Evolutionary conservation across 2,113 vertebrate genomes (phyloP), one percentile per base, ranked within the genome.

Genomic region (Alectura lathami): DNA sequence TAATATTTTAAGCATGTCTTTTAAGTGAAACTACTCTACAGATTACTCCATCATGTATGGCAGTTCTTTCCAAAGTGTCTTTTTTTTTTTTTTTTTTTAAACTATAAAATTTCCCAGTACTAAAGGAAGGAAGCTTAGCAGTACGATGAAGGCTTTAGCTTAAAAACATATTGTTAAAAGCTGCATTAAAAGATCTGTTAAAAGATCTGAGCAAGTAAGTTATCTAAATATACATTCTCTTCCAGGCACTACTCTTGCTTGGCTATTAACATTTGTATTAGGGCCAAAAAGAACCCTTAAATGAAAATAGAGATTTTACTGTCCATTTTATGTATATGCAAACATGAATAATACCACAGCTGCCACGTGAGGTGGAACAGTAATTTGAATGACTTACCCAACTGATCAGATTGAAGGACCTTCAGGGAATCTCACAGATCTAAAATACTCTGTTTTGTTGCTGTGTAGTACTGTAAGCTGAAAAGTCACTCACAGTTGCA

Each of bases 11-110:
- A 57, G n/a, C 32, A 57, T 56, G 30, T 56, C 30, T 32, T 56
- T 32, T 90, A 94, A 76, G 16, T 62, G 76, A 92, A 95, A 93
- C 24, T 50, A 9, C n/a, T 76, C 89, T 67, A 59, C 17, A 86
- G 80, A 94, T 43, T 54, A 59, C 9, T 90, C 77, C 63, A 36
- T 12, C 6, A 24, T 30, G 34, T 38, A 56, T 8, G 57, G 51
- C 45, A 80, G 50, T 15, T 29, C 32, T 90, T 66, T 53, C 48
- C 74, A 91, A 88, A 95, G 50, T 63, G 70, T 42, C 15, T 64
- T 94, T 80, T n/a, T n/a, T n/a, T n/a, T n/a, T n/a, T n/a, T n/a
- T n/a, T n/a, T n/a, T n/a, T n/a, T n/a, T n/a, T n/a, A n/a, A n/a
- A 84, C 81, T 24, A 4, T 43, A 78, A 84, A 13, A 82, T 42